Percentiles rank a stretch among this genome's conserved stretches.
phyloP scores from a whole-genome alignment of 2,113 vertebrate genomes.

The Pomatorhinus ruficollis region DNA sequence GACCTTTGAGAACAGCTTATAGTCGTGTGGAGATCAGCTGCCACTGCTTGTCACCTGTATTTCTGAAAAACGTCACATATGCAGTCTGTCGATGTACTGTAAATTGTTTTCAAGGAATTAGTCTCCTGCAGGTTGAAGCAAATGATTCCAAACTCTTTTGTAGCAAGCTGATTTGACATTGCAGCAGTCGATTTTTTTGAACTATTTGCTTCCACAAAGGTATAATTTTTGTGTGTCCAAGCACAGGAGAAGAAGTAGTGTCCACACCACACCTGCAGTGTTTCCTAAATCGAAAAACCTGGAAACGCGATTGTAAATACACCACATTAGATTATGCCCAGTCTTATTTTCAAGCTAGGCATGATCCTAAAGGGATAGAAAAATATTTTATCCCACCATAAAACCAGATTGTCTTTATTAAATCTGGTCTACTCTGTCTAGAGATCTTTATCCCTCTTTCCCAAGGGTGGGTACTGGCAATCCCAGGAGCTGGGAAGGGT shows the following conservation, averaged over 20 bases:
- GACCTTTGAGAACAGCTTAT: background rate
- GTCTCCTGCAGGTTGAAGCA: background rate
- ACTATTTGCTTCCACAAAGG: background rate
- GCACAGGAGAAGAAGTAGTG: background rate
- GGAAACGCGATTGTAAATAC: background rate
- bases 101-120: constrained; percentile 3
- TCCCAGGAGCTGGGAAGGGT: background rate
- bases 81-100: background rate
- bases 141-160: background rate
- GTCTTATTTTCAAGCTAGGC: background rate
- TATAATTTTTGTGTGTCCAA: background rate
- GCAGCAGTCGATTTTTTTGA: background rate
- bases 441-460: background rate
- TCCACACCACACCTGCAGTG: background rate
- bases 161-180: background rate
- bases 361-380: background rate
- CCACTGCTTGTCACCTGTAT: background rate
- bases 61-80: background rate
- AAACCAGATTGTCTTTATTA: background rate
- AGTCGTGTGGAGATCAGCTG: constrained; percentile 28
- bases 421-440: background rate
- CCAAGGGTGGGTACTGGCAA: background rate
- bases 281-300: background rate
- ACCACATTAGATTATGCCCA: background rate
- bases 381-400: background rate